Evolutionary conservation across 2,113 vertebrate genomes (phyloP), one percentile per base, ranked within the genome.

Genomic region (Oreocharis arfaki): DNA sequence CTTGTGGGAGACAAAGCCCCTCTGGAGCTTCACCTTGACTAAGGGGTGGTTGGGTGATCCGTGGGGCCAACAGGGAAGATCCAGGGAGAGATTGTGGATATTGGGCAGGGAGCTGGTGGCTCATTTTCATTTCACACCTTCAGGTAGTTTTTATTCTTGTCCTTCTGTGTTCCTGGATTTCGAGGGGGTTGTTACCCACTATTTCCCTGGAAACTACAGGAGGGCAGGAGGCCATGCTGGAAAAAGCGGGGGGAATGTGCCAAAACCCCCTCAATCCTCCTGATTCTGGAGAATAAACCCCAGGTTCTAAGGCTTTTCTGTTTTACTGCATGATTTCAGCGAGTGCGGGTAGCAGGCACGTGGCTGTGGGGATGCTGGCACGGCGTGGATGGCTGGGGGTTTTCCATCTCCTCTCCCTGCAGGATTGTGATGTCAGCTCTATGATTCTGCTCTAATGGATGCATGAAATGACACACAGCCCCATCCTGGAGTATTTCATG

Each of bases 331-430:
- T 27, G 46, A 16, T 63, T 49, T 32, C 83, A 28, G 50, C 37
- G 16, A 2, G 30, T 18, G 15, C 17, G 11, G 73, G 14, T 15
- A 6, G 4, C 28, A 1, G 2, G 35, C 32, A 1, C 14, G 0
- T 1, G 6, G 60, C 37, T 14, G 37, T 1, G 4, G 47, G 32
- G 64, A 16, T 8, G 46, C 59, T 77, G 67, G 28, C 4, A 8
- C 56, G 52, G 7, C 0, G 0, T 3, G 9, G 30, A 5, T 82
- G 60, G n/a, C 42, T 0, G 1, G 19, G 46, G 61, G 6, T 21
- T 91, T 67, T 53, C 87, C 11, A 2, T 42, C 33, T 56, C 56
- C 16, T 79, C 64, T 64, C 21, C 53, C 35, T 17, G 44, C 35
- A 39, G 9, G 7, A 9, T 2, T 42, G 41, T 4, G 9, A 7